Evolutionary conservation across 1,140 invertebrate species (phyloP), one percentile per base, ranked within the genome.

Genomic region (Tribolium madens): DNA sequence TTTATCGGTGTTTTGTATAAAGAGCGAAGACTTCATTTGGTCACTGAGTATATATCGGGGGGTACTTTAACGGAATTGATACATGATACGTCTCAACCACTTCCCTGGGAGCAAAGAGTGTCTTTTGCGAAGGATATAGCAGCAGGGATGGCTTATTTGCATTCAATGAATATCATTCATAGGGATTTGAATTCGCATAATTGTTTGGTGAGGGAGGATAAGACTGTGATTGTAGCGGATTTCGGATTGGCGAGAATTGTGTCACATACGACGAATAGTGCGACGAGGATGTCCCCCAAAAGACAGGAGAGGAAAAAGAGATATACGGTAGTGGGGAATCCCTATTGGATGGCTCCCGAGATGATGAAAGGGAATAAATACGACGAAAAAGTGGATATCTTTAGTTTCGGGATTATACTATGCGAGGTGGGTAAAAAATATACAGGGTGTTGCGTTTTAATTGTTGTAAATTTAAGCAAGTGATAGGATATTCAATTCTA

Each of bases 271-370:
- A 85, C 84, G 2, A 86, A 85, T 76, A 88, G 87, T 79, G 84
- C 81, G 10, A 77, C 82, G 71, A 78, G 81, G 42, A 52, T 81
- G 10, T 83, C 82, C 1, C 78, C 82, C 1, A 81, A 81, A 71
- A 85, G 89, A 78, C 87, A 87, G 80, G 91, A 92, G 78, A 85
- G 91, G 4, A 92, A 92, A 77, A 93, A 93, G 81, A 84, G 92
- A 14, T 92, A 91, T 80, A 93, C 92, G 50, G 93, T 97, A 14
- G 95, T 98, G 0, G 97, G 97, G 0, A 97, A 97, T 88, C 97
- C 96, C 3, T 98, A 97, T 85, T 98, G 96, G 96, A 99, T 98
- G 96, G 97, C 97, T 0, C 97, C 97, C 3, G 97, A 99, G 87
- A 98, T 98, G 93, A 96, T 99, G 92, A 96, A 95, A 85, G 97